A percentile compares a stretch with the other conserved stretches of the same genome.
phyloP scores from a whole-genome alignment of 2,797 vertebrate genomes.

The Ciconia nigra region DNA sequence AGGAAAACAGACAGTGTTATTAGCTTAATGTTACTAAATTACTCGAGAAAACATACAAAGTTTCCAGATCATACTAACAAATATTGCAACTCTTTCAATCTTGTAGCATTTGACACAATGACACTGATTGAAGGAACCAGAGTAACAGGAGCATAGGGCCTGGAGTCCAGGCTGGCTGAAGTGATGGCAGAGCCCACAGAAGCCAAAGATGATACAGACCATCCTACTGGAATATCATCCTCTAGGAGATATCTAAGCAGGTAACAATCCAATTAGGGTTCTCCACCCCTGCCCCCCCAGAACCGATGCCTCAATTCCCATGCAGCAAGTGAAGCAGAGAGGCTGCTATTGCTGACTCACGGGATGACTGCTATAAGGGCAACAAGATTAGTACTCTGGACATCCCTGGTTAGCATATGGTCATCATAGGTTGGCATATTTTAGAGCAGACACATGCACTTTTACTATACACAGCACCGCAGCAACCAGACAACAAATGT shows the following conservation, averaged over 20 bases:
- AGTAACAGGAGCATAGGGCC: not conserved
- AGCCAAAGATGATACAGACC: not conserved
- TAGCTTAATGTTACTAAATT: not conserved
- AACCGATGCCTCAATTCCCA: not conserved
- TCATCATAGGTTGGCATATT: not conserved
- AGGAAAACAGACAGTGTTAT: constrained; percentile 22
- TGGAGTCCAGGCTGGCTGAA: not conserved
- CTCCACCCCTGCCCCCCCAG: not conserved
- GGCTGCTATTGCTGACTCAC: too few relatives aligned
- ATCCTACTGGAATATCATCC: not conserved
- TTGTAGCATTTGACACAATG: not conserved
- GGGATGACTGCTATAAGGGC: too few relatives aligned
- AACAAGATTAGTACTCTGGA: not conserved
- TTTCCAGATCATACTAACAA: not conserved
- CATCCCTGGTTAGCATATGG: not conserved
- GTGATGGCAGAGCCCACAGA: not conserved
- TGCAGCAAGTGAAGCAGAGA: not conserved
- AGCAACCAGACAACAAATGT: not conserved
- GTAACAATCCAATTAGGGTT: not conserved
- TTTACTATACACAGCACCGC: not conserved
- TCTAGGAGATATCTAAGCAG: not conserved
- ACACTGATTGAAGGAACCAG: not conserved
- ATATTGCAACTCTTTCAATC: not conserved
- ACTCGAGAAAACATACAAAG: not conserved
- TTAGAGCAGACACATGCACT: not conserved